These are phyloP conservation scores for Tolypeutes matacus DNA, from an alignment of 2,797 vertebrate species.

Conservation along the genomic window DNA sequence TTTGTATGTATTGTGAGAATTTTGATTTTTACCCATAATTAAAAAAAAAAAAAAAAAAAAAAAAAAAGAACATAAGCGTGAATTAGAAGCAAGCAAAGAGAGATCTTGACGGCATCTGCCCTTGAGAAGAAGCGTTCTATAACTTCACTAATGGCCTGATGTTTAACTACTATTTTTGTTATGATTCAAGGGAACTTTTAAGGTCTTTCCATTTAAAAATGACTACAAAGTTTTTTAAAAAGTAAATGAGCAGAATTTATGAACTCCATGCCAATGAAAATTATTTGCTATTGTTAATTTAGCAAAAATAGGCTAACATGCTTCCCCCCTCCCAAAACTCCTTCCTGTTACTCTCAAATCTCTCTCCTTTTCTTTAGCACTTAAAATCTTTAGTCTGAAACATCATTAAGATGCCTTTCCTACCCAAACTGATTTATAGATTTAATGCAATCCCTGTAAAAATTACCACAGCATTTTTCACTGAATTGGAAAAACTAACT, in stretches of 20 bases:
- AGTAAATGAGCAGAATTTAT: not conserved
- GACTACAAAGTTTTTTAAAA: not conserved
- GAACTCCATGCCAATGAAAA: not conserved
- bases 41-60: too few species aligned
- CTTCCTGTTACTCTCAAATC: not conserved
- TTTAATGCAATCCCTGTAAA: too few species aligned
- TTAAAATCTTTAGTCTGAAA: not conserved
- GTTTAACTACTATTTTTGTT: conserved; percentile 17
- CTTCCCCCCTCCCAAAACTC: not conserved
- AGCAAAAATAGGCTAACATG: not conserved
- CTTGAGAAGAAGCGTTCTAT: not conserved
- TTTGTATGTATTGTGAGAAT: too few species aligned
- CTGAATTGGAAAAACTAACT: too few species aligned
- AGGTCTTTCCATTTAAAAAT: not conserved
- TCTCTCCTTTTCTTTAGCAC: not conserved
- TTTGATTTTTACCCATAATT: too few species aligned
- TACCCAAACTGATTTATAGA: too few species aligned
- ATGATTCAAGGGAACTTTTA: not conserved
- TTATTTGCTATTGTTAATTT: not conserved
- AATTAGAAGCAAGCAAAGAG: not conserved
- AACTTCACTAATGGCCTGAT: not conserved
- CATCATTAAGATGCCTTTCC: too few species aligned
- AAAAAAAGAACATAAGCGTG: not conserved
- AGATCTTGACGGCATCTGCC: not conserved
- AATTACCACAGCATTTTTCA: too few species aligned